These are phyloP conservation scores for Actinernus sp. DNA, from an alignment of 92 coral and sea anemone genomes.

Conservation along the genomic window DNA sequence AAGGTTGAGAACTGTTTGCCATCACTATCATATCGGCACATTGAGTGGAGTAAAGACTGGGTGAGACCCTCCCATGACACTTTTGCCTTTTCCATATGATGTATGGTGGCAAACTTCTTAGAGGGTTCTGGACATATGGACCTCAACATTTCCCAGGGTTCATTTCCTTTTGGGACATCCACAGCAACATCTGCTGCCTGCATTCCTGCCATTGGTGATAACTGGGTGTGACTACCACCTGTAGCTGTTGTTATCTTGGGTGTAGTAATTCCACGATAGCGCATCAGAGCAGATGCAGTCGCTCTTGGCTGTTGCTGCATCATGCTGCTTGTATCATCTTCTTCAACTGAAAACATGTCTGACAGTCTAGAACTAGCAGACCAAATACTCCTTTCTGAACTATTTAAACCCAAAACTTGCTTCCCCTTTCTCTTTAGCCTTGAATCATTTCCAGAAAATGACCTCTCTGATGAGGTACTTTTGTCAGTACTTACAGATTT, in stretches of 20 bases:
- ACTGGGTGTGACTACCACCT: conserved; percentile 5
- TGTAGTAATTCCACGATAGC: conserved; percentile 66
- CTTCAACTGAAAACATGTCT: conserved; percentile 1
- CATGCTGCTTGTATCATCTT: conserved; percentile 22
- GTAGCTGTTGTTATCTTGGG: conserved; percentile 1
- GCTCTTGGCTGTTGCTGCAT: conserved; percentile 82
- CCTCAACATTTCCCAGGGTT: conserved; percentile 89
- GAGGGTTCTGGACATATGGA: conserved; percentile 87
- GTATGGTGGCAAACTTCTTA: conserved; percentile 81
- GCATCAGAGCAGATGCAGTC: conserved; percentile 77
- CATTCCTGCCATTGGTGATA: conserved; percentile 14
- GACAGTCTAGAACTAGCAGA: background rate
- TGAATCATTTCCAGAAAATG: background rate
- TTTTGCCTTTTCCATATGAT: conserved; percentile 67
- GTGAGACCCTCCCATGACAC: conserved; percentile 81
- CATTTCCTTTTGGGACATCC: conserved; percentile 69
- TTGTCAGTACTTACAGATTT: background rate
- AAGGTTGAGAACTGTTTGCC: conserved; percentile 70
- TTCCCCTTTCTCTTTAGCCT: background rate
- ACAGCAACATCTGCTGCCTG: conserved; percentile 1
- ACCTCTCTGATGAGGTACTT: conserved; percentile 2
- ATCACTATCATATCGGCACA: conserved; percentile 69
- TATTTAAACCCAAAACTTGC: background rate
- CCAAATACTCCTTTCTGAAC: background rate
- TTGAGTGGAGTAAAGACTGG: conserved; percentile 78